Base-by-base conservation (phyloP, 2,113 vertebrate genomes). In the Odontophorus gujanensis region DNA sequence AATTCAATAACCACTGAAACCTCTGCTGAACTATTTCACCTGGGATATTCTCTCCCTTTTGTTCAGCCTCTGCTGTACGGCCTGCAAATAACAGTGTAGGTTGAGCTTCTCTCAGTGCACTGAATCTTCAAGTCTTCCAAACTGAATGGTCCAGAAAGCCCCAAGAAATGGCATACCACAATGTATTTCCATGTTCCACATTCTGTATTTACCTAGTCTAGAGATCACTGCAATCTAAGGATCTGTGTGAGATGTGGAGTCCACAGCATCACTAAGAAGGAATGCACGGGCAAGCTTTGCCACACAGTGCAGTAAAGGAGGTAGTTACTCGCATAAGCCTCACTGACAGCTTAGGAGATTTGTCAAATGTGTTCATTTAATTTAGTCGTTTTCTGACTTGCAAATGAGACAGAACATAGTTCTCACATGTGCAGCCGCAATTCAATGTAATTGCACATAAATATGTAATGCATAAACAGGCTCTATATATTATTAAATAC, bases 221-320 rank as follows among this genome's bases (percentile, higher is more conserved):
- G 12, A 21, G n/a, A 40, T 40, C 38, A 21, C 32, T 66, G 51
- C 16, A n/a, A 26, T 40, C 24, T 45, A 57, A 10, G 19, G 6
- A 24, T 21, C n/a, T 34, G 9, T 8, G 19, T 2, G 26, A 58
- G 66, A 58, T 66, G 50, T 28, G 9, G 21, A 21, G 9, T 16
- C 36, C 65, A 59, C 36, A 79, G 32, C 66, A 51, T 19, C 9
- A 1, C 32, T 43, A 50, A 2, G 0, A 73, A 34, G 7, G 10
- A 51, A 24, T 13, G 21, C 9, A 13, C 0, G 0, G 63, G 40
- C 40, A 63, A 21, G 40, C 40, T 36, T 28, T 65, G 19, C 40
- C 1, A 1, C 15, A 21, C 25, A 40, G n/a, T 13, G 45, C 11
- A 4, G 13, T 1, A 2, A 53, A 59, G 22, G 36, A 51, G 14